phyloP scores from a whole-genome alignment of 2,888 invertebrate genomes.

The Gandaritis pyraliata region DNA sequence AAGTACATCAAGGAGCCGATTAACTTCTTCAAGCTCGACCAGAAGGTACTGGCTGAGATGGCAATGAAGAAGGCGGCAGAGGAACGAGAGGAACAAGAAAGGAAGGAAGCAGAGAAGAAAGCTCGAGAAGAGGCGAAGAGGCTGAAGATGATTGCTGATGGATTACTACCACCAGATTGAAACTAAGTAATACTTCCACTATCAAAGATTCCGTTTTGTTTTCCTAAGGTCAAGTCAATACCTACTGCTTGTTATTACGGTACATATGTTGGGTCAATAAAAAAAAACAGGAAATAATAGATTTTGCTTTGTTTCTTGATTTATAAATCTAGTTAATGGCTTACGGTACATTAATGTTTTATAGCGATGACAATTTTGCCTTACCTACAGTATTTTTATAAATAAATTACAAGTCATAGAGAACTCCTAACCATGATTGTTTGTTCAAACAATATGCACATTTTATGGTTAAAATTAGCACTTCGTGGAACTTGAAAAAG shows the following conservation, averaged over 20 bases:
- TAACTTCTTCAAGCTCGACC: conserved; percentile 77
- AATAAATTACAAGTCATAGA: too few relatives aligned
- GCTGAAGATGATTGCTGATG: conserved; percentile 69
- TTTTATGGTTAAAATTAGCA: conserved; percentile 19
- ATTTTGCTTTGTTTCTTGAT: conserved; percentile 9
- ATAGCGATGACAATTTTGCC: conserved; percentile 7
- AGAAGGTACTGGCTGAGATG: conserved; percentile 74
- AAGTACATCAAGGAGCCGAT: conserved; percentile 70
- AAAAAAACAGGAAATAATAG: conserved; percentile 12
- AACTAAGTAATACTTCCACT: background rate
- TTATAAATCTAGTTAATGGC: conserved; percentile 18
- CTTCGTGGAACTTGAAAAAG: conserved; percentile 14
- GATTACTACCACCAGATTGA: conserved; percentile 52
- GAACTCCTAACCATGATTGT: background rate
- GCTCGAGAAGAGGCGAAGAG: conserved; percentile 70
- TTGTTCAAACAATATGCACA: conserved; percentile 7
- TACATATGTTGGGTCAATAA: conserved; percentile 9
- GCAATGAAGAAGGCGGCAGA: conserved; percentile 70
- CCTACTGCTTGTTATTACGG: background rate
- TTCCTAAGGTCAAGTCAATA: background rate
- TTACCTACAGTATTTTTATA: background rate
- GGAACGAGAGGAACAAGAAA: conserved; percentile 65
- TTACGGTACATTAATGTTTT: conserved; percentile 12
- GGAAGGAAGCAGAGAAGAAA: conserved; percentile 63
- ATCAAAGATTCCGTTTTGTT: background rate